These are phyloP conservation scores for Archilochus colubris DNA, from an alignment of 2,113 vertebrate species.

Conservation along the genomic window DNA sequence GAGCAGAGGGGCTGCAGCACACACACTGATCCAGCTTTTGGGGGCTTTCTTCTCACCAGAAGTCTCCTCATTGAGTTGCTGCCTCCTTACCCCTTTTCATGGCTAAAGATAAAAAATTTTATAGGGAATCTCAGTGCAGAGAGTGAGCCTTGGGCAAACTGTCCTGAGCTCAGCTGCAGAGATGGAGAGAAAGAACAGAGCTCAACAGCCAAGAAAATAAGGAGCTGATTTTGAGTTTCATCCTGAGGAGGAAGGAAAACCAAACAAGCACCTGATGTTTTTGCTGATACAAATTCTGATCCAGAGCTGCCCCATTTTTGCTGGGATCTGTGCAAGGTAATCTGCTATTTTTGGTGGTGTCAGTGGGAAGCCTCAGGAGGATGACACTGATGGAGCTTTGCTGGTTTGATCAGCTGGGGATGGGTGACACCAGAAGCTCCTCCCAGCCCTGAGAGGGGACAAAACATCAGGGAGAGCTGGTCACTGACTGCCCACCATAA, in stretches of 20 bases:
- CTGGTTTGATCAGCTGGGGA: not conserved
- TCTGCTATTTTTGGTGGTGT: not conserved
- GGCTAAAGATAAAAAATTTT: not conserved
- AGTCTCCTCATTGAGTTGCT: not conserved
- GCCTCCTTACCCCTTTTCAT: not conserved
- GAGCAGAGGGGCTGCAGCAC: not conserved
- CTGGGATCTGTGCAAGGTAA: not conserved
- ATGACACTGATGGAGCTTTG: not conserved
- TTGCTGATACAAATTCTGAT: not conserved
- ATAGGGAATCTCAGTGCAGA: not conserved
- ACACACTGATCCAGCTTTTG: accelerated
- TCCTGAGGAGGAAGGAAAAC: not conserved
- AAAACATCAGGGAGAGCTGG: not conserved
- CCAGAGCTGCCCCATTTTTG: not conserved
- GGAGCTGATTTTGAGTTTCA: not conserved
- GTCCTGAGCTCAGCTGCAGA: not conserved
- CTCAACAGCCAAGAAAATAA: not conserved
- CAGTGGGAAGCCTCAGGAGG: not conserved
- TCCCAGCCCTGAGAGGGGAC: not conserved
- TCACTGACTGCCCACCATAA: not conserved
- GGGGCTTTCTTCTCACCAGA: not conserved
- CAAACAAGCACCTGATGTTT: not conserved
- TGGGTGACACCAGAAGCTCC: not conserved
- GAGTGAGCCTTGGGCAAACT: not conserved
- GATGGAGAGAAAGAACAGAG: not conserved